phyloP scores from a whole-genome alignment of 2,113 vertebrate species.

The Illadopsis cleaveri region DNA sequence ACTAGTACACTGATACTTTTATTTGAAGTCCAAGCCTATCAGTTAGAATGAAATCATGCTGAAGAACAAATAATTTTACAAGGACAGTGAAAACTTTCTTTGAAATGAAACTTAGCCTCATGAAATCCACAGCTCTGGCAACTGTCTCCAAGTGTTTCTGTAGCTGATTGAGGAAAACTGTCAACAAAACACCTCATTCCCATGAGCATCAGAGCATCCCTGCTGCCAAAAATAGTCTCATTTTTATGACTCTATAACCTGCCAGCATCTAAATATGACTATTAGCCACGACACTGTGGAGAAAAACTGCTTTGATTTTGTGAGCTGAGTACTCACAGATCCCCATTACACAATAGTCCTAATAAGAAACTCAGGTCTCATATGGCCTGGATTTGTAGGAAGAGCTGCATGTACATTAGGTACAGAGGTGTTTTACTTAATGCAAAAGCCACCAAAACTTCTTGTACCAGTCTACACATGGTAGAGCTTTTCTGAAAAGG shows the following conservation, averaged over 20 bases:
- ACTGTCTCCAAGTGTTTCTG: not conserved
- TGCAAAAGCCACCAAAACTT: not conserved
- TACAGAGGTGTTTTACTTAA: not conserved
- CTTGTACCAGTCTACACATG: not conserved
- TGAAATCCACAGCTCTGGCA: slow-evolving; percentile 18
- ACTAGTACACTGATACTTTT: not conserved
- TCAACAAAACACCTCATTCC: slow-evolving; percentile 36
- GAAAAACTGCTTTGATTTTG: slow-evolving; percentile 28
- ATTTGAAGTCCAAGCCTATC: slow-evolving; percentile 52
- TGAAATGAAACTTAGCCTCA: slow-evolving; percentile 1
- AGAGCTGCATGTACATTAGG: not conserved
- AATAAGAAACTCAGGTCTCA: not conserved
- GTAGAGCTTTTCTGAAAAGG: not conserved
- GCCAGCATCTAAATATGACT: not conserved
- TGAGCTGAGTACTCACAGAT: not conserved
- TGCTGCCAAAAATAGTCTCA: slow-evolving; percentile 7
- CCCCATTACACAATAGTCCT: not conserved
- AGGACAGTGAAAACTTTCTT: slow-evolving; percentile 15
- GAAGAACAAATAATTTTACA: slow-evolving; percentile 14
- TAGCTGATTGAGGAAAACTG: not conserved
- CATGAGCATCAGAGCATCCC: not conserved
- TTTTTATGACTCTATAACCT: slow-evolving; percentile 28
- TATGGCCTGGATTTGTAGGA: not conserved
- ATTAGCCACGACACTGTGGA: not conserved
- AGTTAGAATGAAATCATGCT: slow-evolving; percentile 23